Conservation (phyloP, 2,113 vertebrate genomes). For the Crotalus horridus region DNA sequence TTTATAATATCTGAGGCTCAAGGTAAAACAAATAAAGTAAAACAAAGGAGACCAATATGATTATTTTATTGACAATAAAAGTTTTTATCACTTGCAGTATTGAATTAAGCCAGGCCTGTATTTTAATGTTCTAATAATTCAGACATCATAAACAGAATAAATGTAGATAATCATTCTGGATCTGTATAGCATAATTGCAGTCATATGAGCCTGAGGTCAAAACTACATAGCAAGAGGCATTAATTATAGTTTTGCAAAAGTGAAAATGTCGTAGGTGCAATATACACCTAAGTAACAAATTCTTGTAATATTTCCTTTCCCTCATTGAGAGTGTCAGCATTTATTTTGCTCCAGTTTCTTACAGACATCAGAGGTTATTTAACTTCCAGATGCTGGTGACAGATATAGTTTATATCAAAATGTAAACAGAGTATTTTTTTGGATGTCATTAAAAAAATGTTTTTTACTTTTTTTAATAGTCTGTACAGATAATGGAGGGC, state of each 20-base stretch:
- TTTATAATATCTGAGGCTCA: not conserved
- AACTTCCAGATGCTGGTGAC: not conserved
- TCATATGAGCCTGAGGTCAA: not conserved
- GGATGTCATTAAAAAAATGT: not conserved
- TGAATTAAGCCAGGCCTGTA: not conserved
- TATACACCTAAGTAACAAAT: not conserved
- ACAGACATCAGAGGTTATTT: not conserved
- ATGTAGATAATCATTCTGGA: not conserved
- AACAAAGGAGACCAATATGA: not conserved
- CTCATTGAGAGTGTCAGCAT: not conserved
- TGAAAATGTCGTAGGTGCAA: not conserved
- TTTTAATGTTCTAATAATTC: not conserved
- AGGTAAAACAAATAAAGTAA: not conserved
- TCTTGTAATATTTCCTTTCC: not conserved
- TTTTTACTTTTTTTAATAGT: constrained; percentile 62
- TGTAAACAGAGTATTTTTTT: not conserved
- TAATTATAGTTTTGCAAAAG: not conserved
- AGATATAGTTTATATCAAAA: not conserved
- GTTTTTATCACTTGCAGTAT: not conserved
- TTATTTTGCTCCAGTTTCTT: not conserved
- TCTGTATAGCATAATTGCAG: not conserved
- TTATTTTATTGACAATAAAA: not conserved
- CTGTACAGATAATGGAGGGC: constrained; percentile 87
- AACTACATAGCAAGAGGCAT: not conserved
- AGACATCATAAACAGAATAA: not conserved